A percentile compares a stretch with the other conserved stretches of the same genome.
Evolutionary conservation across 2,113 vertebrate genomes (phyloP).

Genomic region (Ptyas mucosa): DNA sequence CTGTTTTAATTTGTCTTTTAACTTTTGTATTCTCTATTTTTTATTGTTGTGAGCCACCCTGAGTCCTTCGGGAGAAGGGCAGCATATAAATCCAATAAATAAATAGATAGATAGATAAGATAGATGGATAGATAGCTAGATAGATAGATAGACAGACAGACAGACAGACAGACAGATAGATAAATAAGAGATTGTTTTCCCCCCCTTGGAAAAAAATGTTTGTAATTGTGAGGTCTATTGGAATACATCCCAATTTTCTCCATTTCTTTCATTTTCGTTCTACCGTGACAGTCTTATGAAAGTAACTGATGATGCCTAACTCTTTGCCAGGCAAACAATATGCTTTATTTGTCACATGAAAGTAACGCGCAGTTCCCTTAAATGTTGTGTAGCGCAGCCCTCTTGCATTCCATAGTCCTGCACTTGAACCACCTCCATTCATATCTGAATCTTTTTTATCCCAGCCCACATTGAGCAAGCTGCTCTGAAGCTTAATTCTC

Average conservation of each 20-base stretch:
- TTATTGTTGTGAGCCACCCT: too few relatives aligned
- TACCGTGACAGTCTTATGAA: constrained; percentile 61
- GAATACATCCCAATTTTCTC: constrained; percentile 49
- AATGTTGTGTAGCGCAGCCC: constrained; percentile 66
- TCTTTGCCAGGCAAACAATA: constrained; percentile 65
- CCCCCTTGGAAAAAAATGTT: background rate
- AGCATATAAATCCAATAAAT: too few relatives aligned
- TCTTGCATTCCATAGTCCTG: constrained; percentile 67
- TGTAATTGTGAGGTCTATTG: constrained; percentile 50
- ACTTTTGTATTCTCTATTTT: too few relatives aligned
- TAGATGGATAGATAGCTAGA: too few relatives aligned
- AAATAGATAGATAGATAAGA: too few relatives aligned
- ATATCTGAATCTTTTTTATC: constrained; percentile 74
- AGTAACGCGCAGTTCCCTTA: constrained; percentile 65
- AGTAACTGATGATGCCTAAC: constrained; percentile 62
- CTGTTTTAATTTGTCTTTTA: too few relatives aligned
- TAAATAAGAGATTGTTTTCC: background rate
- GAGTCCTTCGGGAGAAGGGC: too few relatives aligned
- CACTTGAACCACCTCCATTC: constrained; percentile 79
- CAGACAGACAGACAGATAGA: too few relatives aligned
- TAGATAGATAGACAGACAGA: too few relatives aligned
- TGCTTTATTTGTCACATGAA: constrained; percentile 69
- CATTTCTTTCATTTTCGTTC: constrained; percentile 42
- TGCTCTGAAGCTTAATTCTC: constrained; percentile 73
- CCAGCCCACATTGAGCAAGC: constrained; percentile 74